Conservation (phyloP, 2,888 invertebrate species). For the Stenotaenia linearis region DNA sequence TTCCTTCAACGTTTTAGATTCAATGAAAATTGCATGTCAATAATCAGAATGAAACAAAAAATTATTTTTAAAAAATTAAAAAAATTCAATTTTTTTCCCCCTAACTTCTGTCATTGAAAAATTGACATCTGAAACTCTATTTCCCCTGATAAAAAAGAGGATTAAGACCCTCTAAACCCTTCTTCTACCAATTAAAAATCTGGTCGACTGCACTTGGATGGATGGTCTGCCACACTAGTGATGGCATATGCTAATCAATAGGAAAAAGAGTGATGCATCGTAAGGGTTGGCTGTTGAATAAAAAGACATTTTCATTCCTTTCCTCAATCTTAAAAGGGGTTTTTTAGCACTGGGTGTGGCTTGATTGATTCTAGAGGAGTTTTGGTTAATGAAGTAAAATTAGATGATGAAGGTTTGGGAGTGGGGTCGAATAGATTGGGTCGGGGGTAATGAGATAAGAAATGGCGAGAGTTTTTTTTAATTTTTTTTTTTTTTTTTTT, state of each 20-base stretch:
- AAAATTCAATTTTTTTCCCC: not conserved
- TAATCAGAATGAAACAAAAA: not conserved
- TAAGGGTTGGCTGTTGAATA: not conserved
- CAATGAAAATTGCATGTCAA: too few relatives aligned
- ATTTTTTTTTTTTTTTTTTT: not conserved
- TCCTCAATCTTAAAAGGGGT: not conserved
- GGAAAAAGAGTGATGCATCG: conserved; percentile 4
- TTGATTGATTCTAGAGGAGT: conserved; percentile 21
- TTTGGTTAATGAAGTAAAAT: conserved; percentile 26
- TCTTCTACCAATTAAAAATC: conserved; percentile 15
- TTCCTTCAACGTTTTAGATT: too few relatives aligned
- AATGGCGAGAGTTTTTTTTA: not conserved
- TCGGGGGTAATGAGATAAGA: conserved; percentile 21
- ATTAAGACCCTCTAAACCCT: conserved; percentile 4
- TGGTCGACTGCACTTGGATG: not conserved
- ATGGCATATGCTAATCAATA: conserved; percentile 22
- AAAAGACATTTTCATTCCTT: conserved; percentile 10
- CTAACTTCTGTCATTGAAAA: not conserved
- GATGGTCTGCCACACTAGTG: conserved; percentile 13
- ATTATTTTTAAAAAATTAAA: not conserved
- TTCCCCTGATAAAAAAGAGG: not conserved
- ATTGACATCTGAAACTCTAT: not conserved
- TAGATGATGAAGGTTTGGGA: conserved; percentile 12
- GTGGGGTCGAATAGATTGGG: not conserved
- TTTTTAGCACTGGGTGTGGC: not conserved